Percentiles rank a stretch among this genome's conserved stretches.
Conservation (phyloP, 2,113 vertebrate genomes). For the Erythrocercus mccallii region DNA sequence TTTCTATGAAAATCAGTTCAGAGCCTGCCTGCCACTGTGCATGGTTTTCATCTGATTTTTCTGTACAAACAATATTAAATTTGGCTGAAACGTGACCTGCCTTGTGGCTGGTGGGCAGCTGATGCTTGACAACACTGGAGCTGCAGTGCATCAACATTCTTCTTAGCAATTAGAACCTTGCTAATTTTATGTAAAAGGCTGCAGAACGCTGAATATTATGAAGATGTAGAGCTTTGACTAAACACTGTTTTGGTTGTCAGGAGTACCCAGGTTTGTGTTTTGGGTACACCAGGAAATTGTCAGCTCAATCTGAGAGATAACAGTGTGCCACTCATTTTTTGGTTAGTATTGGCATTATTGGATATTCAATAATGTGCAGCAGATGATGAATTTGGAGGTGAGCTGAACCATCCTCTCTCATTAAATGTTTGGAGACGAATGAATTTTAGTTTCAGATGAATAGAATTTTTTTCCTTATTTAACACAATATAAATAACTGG, state of each 20-base stretch:
- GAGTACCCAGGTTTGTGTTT: not conserved
- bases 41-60: constrained; percentile 1
- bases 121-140: not conserved
- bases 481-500: not conserved
- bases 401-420: not conserved
- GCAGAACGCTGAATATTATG: not conserved
- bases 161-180: not conserved
- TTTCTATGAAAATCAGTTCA: not conserved
- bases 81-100: not conserved
- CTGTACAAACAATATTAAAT: not conserved
- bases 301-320: not conserved
- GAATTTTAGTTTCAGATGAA: constrained; percentile 11
- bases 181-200: not conserved
- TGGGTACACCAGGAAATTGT: not conserved
- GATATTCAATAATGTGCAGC: constrained; percentile 24
- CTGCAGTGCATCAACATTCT: not conserved
- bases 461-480: not conserved
- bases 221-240: not conserved
- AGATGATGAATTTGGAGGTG: constrained; percentile 12
- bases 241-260: not conserved
- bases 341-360: not conserved
- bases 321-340: not conserved
- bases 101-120: not conserved
- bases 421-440: constrained; percentile 27
- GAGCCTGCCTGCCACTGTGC: not conserved